Evolutionary conservation across 1,140 invertebrate species (phyloP), one percentile per base, ranked within the genome.

Genomic region (Drosophila eugracilis): DNA sequence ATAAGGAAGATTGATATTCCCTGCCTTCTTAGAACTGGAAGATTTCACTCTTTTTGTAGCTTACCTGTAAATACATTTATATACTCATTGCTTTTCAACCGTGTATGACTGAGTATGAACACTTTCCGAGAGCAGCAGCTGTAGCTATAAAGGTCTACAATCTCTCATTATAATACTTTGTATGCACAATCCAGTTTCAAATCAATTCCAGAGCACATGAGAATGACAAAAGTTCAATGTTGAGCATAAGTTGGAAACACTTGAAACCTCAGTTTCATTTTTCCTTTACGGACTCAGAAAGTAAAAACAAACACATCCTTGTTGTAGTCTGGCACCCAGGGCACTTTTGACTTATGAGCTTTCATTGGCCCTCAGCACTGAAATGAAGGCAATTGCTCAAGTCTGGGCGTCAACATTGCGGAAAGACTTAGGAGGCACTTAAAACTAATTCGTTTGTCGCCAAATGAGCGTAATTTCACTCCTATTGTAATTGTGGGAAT

Each of bases 341-440:
- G 36, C 55, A 47, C 60, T 57, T n/a, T 62, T 65, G 60, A 65
- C 60, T 65, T 65, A 58, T 47, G 55, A 36, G 60, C 60, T 47
- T 67, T 67, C 0, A 10, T 19, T 12, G 28, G 45, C 19, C 54
- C 28, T 10, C 34, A 44, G 45, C 14, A 30, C 17, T 28, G 26
- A 42, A 44, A 45, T 28, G 28, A 41, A 69, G 14, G 41, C 39
- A 70, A 69, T 41, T 55, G 63, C 49, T 26, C 66, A 70, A 70
- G 66, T 70, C 70, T 65, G 70, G 70, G 66, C 63, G 12, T 65
- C 15, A 28, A 32, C 9, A 26, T 70, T 69, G 66, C 66, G 66
- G 70, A 65, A 32, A 7, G 37, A 42, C 17, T 22, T 21, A 15
- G 15, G 19, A 66, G 15, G 14, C 39, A 30, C 19, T 39, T n/a